Evolutionary conservation across 2,888 invertebrate genomes (phyloP).

Genomic region (Rugalucina vietnamica): DNA sequence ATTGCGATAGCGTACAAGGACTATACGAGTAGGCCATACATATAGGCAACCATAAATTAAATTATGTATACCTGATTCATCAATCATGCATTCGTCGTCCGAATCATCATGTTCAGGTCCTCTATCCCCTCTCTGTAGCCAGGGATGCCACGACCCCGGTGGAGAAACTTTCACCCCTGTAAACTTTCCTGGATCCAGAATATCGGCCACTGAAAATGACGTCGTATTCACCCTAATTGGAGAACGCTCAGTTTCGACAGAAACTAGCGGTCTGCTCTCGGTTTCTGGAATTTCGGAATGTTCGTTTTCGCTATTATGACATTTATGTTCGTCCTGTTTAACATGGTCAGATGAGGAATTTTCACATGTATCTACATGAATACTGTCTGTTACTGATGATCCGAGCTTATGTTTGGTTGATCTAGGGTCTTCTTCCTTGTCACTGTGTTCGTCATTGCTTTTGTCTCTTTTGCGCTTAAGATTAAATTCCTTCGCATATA

Average conservation of each 20-base stretch:
- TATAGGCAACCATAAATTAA: too few species aligned
- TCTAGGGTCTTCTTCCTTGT: too few species aligned
- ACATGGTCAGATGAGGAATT: background rate
- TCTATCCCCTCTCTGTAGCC: constrained; percentile 34
- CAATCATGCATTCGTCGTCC: constrained; percentile 31
- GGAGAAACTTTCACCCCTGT: constrained; percentile 58
- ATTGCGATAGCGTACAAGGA: too few species aligned
- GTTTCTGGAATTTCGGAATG: background rate
- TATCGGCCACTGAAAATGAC: constrained; percentile 78
- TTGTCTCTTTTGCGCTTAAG: background rate
- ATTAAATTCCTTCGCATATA: constrained; percentile 20
- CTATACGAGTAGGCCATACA: too few species aligned
- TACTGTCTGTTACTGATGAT: too few species aligned
- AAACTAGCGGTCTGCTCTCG: background rate
- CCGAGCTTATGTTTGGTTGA: too few species aligned
- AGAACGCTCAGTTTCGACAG: background rate
- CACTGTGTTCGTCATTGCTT: background rate
- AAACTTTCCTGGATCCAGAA: constrained; percentile 78
- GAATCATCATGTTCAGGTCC: constrained; percentile 22
- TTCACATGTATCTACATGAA: too few species aligned
- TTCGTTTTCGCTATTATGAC: background rate
- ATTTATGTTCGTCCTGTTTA: background rate
- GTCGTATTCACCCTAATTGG: constrained; percentile 63
- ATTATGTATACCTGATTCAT: constrained; percentile 33
- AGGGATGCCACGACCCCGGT: constrained; percentile 39